phyloP scores from a whole-genome alignment of 2,797 vertebrate species.

The Scolopax rusticola region DNA sequence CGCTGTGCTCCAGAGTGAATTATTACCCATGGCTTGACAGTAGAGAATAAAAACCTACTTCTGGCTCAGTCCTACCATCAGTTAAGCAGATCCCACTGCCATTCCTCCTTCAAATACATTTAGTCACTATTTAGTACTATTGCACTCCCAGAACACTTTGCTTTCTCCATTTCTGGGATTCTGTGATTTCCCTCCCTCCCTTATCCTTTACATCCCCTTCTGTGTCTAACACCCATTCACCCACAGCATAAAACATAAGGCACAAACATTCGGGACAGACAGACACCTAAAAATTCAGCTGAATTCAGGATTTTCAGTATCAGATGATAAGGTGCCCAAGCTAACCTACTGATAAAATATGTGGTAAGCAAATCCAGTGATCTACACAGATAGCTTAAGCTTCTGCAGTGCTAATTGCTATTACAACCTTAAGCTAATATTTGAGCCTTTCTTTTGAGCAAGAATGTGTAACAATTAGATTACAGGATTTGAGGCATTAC shows the following conservation, averaged over 20 bases:
- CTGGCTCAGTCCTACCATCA: neutral
- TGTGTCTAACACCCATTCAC: neutral
- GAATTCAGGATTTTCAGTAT: neutral
- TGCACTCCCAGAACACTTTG: neutral
- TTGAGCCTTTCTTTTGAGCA: slow-evolving; percentile 67
- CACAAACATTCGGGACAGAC: neutral
- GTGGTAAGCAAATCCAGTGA: slow-evolving; percentile 42
- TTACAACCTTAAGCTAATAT: slow-evolving; percentile 73
- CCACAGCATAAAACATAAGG: neutral
- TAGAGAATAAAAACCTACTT: neutral
- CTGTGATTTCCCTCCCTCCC: no score
- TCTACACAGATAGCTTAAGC: slow-evolving; percentile 57
- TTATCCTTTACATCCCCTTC: neutral
- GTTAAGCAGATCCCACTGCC: neutral
- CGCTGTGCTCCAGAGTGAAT: rapidly evolving
- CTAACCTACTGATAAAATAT: slow-evolving; percentile 24
- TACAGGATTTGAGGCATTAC: slow-evolving; percentile 69
- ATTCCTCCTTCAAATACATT: neutral
- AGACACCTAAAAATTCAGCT: neutral
- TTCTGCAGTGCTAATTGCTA: slow-evolving; percentile 66
- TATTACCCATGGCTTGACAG: neutral
- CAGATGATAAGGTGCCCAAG: neutral
- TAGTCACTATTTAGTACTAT: neutral
- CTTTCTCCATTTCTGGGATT: neutral
- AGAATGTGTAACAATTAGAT: slow-evolving; percentile 75